Evolutionary conservation across 2,797 vertebrate species (phyloP).

Genomic region (Gambusia yucatana): DNA sequence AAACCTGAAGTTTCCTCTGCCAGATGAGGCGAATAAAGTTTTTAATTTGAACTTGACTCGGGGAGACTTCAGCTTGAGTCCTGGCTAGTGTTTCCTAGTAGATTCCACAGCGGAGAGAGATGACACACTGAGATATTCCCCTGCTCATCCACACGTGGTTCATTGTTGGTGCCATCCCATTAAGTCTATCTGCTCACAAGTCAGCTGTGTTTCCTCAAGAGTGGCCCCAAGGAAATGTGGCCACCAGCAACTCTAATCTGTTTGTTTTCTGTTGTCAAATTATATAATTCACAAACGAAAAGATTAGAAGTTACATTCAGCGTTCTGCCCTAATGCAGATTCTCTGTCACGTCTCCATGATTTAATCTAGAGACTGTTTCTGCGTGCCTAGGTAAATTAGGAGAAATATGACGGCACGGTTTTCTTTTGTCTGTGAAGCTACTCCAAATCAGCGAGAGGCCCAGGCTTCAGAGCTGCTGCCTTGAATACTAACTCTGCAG

Average conservation of each 20-base stretch:
- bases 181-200: constrained; percentile 6
- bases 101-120: constrained; percentile 5
- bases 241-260: neutral
- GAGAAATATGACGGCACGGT: neutral
- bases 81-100: constrained; percentile 23
- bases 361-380: constrained; percentile 13
- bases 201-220: constrained; percentile 2
- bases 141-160: constrained; percentile 17
- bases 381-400: neutral
- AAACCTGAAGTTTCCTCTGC: neutral
- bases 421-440: constrained; percentile 32
- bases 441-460: constrained; percentile 40
- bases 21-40: neutral
- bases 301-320: neutral
- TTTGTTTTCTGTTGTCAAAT: neutral
- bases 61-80: neutral
- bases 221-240: neutral
- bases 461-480: constrained; percentile 47
- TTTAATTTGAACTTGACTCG: neutral
- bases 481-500: constrained; percentile 63
- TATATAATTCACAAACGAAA: neutral
- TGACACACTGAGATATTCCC: constrained; percentile 17
- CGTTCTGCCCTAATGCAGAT: neutral
- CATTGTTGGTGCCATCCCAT: constrained; percentile 12
- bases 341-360: neutral